Evolutionary conservation across 2,797 vertebrate species (phyloP).

Genomic region (Micromesistius poutassou): DNA sequence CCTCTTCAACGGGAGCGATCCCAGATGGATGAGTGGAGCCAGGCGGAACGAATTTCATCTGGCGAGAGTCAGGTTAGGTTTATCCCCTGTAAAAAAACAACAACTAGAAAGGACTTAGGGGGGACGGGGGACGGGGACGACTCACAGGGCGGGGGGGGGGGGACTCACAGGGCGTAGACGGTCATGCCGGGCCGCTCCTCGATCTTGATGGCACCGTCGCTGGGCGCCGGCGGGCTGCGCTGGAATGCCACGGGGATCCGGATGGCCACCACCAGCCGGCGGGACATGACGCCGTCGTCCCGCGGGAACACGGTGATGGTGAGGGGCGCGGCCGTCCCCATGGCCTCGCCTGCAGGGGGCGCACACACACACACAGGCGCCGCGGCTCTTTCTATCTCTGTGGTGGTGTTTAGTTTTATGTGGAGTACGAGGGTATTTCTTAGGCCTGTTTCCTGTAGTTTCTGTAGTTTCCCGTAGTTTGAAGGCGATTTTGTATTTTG

Average conservation of each 20-base stretch:
- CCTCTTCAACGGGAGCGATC: too few species aligned
- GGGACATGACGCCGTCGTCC: slow-evolving; percentile 81
- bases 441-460: neutral
- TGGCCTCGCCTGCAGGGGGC: slow-evolving; percentile 73
- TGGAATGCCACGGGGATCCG: slow-evolving; percentile 81
- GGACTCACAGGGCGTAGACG: slow-evolving; percentile 81
- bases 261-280: slow-evolving; percentile 81
- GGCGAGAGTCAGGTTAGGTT: too few species aligned
- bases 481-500: too few species aligned
- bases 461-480: too few species aligned
- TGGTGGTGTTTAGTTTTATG: neutral
- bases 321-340: slow-evolving; percentile 85
- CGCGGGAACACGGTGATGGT: slow-evolving; percentile 83
- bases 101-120: neutral
- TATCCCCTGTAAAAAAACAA: neutral
- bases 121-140: too few species aligned
- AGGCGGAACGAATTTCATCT: too few species aligned
- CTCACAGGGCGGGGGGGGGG: neutral
- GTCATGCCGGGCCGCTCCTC: slow-evolving; percentile 84
- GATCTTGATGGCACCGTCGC: slow-evolving; percentile 74
- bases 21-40: too few species aligned
- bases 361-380: neutral
- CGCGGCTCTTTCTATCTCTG: neutral
- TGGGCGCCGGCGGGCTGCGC: slow-evolving; percentile 74
- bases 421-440: neutral